Percentiles rank a stretch among this genome's conserved stretches.
Conservation (phyloP, 2,888 invertebrate species). For the Chloroclysta siterata region DNA sequence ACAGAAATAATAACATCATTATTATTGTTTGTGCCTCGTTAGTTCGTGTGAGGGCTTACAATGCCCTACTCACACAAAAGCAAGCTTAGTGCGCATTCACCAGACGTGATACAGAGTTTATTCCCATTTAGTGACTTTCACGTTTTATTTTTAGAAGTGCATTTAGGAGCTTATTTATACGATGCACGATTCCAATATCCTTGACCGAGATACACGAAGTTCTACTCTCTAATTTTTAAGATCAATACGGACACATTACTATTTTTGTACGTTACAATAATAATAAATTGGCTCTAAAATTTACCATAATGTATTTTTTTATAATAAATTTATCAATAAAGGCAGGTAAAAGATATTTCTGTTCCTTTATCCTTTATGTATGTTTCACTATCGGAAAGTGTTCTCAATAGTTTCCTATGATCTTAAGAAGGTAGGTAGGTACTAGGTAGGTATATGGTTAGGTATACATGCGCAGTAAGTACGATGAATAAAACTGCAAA, state of each 20-base stretch:
- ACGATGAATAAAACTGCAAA: background rate
- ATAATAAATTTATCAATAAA: too few relatives aligned
- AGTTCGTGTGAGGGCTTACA: constrained; percentile 4
- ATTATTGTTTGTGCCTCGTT: constrained; percentile 6
- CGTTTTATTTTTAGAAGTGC: constrained; percentile 34
- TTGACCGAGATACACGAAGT: constrained; percentile 23
- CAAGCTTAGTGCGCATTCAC: constrained; percentile 5
- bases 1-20: constrained; percentile 17
- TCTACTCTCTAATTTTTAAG: constrained; percentile 6
- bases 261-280: too few relatives aligned
- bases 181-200: constrained; percentile 10
- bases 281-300: too few relatives aligned
- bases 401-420: constrained; percentile 4
- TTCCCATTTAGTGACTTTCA: constrained; percentile 32
- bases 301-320: too few relatives aligned
- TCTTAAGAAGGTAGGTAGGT: too few relatives aligned
- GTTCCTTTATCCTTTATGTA: background rate
- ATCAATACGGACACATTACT: too few relatives aligned
- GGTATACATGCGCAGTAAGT: background rate
- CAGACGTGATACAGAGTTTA: constrained; percentile 16
- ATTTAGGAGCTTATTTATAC: constrained; percentile 11
- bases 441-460: too few relatives aligned
- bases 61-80: background rate
- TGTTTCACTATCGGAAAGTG: constrained; percentile 1
- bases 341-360: too few relatives aligned